A percentile compares a stretch with the other conserved stretches of the same genome.
These are phyloP conservation scores for Diplodus puntazzo DNA, from an alignment of 2,797 vertebrate genomes.

Conservation along the genomic window DNA sequence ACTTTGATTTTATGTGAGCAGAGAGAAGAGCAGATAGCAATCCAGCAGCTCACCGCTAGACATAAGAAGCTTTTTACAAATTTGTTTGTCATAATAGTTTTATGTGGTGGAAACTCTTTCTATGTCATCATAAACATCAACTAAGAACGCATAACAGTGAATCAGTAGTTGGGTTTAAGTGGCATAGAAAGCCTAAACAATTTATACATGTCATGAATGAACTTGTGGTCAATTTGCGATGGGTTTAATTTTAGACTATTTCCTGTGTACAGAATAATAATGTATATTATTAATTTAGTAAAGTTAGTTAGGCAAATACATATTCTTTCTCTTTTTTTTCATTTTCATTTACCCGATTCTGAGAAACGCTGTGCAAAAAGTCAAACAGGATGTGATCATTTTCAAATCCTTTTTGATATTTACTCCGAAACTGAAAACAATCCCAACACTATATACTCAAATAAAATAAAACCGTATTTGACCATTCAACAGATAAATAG, in stretches of 20 bases:
- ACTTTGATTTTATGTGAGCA: conserved; percentile 1
- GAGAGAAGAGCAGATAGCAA: conserved; percentile 6
- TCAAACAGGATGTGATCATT: too few species aligned
- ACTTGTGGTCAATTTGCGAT: not conserved
- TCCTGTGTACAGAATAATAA: conserved; percentile 9
- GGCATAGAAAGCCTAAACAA: not conserved
- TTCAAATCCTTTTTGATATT: too few species aligned
- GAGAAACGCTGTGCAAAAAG: too few species aligned
- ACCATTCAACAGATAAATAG: too few species aligned
- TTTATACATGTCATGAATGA: not conserved
- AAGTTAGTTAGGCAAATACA: conserved; percentile 9
- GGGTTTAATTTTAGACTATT: conserved; percentile 3
- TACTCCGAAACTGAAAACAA: too few species aligned
- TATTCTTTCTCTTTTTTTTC: not conserved
- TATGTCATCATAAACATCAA: not conserved
- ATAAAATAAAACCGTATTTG: too few species aligned
- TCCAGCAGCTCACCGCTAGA: not conserved
- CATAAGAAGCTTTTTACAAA: conserved; percentile 19
- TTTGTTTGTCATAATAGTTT: not conserved
- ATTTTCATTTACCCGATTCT: not conserved
- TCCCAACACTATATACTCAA: too few species aligned
- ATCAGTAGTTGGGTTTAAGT: not conserved
- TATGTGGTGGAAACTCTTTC: not conserved
- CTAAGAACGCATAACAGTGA: not conserved
- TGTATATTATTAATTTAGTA: not conserved